Base-by-base conservation (phyloP, 2,797 vertebrate species). In the Sphenopsis melanotis region DNA sequence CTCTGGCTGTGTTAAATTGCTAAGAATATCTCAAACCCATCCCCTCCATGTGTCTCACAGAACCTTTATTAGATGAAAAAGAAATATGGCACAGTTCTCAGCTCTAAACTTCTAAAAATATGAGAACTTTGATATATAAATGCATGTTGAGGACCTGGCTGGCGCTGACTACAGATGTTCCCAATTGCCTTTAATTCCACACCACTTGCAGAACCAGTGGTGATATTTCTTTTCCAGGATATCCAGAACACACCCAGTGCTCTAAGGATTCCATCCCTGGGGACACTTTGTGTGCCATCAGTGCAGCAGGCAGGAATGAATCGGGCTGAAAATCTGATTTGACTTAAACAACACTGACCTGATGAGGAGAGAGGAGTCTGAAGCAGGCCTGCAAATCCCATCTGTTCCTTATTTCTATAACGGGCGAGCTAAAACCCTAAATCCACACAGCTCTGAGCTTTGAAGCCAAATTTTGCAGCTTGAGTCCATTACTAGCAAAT, bases 331-430 rank as follows among this genome's bases (percentile, higher is more conserved):
- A 93, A 86, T 80, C 87, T 89, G 85, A 83, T 89, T 88, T 74
- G 49, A 57, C 15, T 96, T 68, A 23, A 89, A 91, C 89, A 87
- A 60, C 76, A 11, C 71, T 86, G 93, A 93, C 93, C 94, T 91
- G 86, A 68, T 6, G 65, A 78, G 93, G 70, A 77, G 79, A 1
- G 34, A 11, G 49, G 93, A 83, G 72, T 19, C 94, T 0, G 7
- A 78, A 68, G 56, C 87, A 85, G 93, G 71, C 93, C 82, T 89
- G 89, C 84, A 93, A 82, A 90, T 83, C 93, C 70, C 95, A 95
- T 93, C 94, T 96, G 95, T 90, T 96, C 47, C 88, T 79, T 65
- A 90, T 93, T 93, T 83, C 90, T 90, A 32, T 91, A 89, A 91
- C 0, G 3, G 94, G 82, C 29, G 9, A 90, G 72, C 39, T 95